These are phyloP conservation scores for Coranthus polyacanthus DNA, from an alignment of 2,797 vertebrate species.

Conservation along the genomic window DNA sequence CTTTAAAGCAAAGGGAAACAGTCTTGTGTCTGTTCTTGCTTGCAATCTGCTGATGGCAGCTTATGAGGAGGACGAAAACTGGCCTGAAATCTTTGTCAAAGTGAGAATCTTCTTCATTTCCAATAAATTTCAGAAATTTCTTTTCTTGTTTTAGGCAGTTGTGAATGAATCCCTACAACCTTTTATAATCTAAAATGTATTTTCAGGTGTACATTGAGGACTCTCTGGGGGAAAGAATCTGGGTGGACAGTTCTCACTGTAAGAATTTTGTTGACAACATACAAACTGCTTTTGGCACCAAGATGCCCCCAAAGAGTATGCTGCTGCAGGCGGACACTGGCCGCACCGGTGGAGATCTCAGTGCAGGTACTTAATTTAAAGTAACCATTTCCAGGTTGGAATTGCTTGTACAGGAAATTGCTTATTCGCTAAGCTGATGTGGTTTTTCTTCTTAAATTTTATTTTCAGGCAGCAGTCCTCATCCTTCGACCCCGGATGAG, in stretches of 20 bases:
- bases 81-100: constrained; percentile 99
- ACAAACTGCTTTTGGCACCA: constrained; percentile 97
- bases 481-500: constrained; percentile 95
- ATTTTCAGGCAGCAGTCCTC: constrained; percentile 93
- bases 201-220: constrained; percentile 97
- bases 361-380: constrained; percentile 87
- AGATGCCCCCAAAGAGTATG: constrained; percentile 97
- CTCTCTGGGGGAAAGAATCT: constrained; percentile 96
- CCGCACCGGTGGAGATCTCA: constrained; percentile 92
- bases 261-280: constrained; percentile 98
- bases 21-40: constrained; percentile 94
- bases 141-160: neutral
- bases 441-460: neutral
- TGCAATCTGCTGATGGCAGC: constrained; percentile 98
- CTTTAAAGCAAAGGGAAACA: constrained; percentile 98
- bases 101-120: constrained; percentile 65
- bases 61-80: constrained; percentile 98
- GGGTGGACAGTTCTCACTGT: constrained; percentile 98
- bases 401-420: neutral
- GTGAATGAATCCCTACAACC: neutral
- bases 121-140: neutral
- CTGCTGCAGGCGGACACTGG: constrained; percentile 92
- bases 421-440: neutral
- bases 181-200: neutral
- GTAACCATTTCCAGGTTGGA: neutral